These are phyloP conservation scores for Pantherophis vulpinus DNA, from an alignment of 2,797 vertebrate genomes.

Conservation along the genomic window DNA sequence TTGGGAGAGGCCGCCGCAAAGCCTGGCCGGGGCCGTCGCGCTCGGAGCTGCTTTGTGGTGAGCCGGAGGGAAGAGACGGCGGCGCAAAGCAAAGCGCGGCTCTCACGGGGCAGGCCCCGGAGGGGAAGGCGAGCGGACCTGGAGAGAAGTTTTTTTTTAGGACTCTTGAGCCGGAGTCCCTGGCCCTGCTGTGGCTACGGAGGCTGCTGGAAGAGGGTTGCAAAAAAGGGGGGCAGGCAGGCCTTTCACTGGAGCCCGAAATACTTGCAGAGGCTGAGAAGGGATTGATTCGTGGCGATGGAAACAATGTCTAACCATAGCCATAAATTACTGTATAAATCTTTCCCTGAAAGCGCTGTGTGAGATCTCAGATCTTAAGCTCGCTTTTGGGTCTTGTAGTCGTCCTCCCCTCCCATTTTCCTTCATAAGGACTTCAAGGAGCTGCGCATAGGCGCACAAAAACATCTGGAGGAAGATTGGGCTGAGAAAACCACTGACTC, in stretches of 20 bases:
- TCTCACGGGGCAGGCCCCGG: no score
- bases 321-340: neutral
- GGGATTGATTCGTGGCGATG: no score
- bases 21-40: conserved; percentile 83
- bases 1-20: conserved; percentile 93
- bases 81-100: neutral
- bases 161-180: neutral
- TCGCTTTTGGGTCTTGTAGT: neutral
- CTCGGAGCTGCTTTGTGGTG: conserved; percentile 74
- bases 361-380: neutral
- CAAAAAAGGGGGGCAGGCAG: neutral
- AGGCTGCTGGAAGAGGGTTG: neutral
- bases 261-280: neutral
- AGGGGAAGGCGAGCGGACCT: neutral
- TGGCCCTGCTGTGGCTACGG: neutral
- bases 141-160: no score
- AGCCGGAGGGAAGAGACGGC: neutral
- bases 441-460: neutral
- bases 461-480: neutral
- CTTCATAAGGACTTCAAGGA: neutral
- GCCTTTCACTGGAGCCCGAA: neutral
- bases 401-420: neutral
- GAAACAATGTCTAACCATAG: neutral
- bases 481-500: neutral
- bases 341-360: neutral